Percentiles rank a stretch among this genome's conserved stretches.
Evolutionary conservation across 64 coral and sea anemone genomes (phyloP).

Genomic region (Orbicella faveolata): DNA sequence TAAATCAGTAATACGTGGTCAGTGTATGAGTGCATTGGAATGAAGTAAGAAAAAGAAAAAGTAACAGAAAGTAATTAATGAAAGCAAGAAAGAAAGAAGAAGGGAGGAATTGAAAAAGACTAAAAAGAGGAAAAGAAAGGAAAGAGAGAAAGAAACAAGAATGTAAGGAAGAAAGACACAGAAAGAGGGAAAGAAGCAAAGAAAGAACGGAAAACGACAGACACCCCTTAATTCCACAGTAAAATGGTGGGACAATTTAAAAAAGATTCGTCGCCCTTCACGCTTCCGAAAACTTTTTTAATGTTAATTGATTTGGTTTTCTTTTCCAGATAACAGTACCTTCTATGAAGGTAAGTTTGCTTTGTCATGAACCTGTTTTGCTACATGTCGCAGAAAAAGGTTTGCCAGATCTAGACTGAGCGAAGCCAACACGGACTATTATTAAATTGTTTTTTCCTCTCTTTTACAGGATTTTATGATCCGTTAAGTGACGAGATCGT

Average conservation of each 20-base stretch:
- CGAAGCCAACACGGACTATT: neutral
- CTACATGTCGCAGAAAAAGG: too few relatives aligned
- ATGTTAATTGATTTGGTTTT: neutral
- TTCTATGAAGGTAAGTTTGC: slow-evolving; percentile 15
- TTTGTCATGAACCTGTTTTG: too few relatives aligned
- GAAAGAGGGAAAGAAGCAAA: neutral
- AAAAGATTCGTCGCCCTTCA: neutral
- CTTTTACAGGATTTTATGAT: neutral
- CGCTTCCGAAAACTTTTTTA: too few relatives aligned
- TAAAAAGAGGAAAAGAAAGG: neutral
- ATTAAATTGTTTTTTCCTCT: neutral
- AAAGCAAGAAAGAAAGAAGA: neutral
- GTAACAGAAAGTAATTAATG: neutral
- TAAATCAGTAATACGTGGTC: neutral
- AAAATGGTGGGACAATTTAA: neutral
- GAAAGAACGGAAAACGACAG: neutral
- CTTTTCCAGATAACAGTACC: slow-evolving; percentile 9
- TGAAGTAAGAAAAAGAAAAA: neutral
- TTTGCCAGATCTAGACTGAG: neutral
- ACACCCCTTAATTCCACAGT: neutral
- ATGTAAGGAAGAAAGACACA: neutral
- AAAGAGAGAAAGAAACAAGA: neutral
- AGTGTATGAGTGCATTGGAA: neutral
- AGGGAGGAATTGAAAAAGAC: neutral
- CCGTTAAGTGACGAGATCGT: neutral